A percentile compares a stretch with the other conserved stretches of the same genome.
Conservation (phyloP, 2,797 vertebrate species). For the Mastacembelus armatus region DNA sequence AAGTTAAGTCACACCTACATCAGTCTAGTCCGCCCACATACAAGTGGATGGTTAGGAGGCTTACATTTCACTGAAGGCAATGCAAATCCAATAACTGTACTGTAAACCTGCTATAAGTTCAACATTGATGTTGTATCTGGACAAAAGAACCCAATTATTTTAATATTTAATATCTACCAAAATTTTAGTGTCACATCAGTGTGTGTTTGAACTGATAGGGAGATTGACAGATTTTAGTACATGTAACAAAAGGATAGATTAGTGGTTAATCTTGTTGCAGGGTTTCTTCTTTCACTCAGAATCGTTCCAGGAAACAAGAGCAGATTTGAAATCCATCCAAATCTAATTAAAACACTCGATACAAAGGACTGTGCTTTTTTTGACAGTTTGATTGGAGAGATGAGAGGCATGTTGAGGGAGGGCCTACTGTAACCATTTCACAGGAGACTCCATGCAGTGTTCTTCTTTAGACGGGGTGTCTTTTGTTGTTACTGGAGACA, state of each 20-base stretch:
- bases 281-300: constrained; percentile 77
- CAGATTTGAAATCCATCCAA: constrained; percentile 83
- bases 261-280: constrained; percentile 79
- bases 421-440: constrained; percentile 77
- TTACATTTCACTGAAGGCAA: constrained; percentile 2
- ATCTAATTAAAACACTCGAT: constrained; percentile 81
- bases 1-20: constrained; percentile 32
- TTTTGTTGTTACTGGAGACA: constrained; percentile 82
- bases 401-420: constrained; percentile 68
- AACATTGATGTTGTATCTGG: constrained; percentile 2
- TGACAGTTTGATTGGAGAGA: constrained; percentile 81
- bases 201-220: constrained; percentile 48
- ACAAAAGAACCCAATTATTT: constrained; percentile 27
- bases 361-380: constrained; percentile 77
- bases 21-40: constrained; percentile 26
- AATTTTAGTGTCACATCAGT: no score
- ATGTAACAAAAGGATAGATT: constrained; percentile 75
- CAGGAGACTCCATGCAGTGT: constrained; percentile 77
- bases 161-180: constrained; percentile 28
- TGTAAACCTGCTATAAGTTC: neutral
- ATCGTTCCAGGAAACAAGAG: constrained; percentile 81
- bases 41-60: neutral
- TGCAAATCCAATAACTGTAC: neutral
- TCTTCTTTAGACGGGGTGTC: constrained; percentile 66
- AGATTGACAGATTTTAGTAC: constrained; percentile 68